phyloP scores from a whole-genome alignment of 2,888 invertebrate genomes.

The Drosophila affinis region DNA sequence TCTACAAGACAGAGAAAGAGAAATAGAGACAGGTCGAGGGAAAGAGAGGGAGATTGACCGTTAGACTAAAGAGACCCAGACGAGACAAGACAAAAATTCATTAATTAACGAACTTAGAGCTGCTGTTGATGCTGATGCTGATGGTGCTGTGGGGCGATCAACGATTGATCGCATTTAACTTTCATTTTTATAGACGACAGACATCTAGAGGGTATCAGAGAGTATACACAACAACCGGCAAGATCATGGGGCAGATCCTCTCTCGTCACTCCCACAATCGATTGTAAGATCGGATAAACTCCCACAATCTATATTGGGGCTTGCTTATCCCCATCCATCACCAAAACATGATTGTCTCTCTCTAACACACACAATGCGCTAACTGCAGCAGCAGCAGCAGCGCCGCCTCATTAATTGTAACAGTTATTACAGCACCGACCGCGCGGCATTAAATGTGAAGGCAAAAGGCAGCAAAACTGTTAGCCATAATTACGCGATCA shows the following conservation, averaged over 20 bases:
- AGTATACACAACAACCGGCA: neutral
- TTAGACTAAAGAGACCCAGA: slow-evolving; percentile 17
- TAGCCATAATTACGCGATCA: slow-evolving; percentile 69
- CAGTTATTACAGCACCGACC: slow-evolving; percentile 69
- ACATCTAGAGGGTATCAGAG: slow-evolving; percentile 13
- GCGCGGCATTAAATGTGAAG: slow-evolving; percentile 15
- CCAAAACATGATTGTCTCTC: neutral
- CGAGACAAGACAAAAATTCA: slow-evolving; percentile 33
- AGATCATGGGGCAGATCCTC: neutral
- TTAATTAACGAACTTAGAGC: slow-evolving; percentile 31
- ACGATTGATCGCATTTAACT: slow-evolving; percentile 44
- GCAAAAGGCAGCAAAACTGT: slow-evolving; percentile 52
- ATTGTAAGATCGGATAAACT: neutral
- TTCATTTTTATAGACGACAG: slow-evolving; percentile 42
- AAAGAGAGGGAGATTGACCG: slow-evolving; percentile 8
- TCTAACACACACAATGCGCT: neutral
- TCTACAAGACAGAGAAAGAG: slow-evolving; percentile 27
- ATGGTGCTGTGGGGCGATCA: slow-evolving; percentile 35
- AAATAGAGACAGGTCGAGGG: neutral
- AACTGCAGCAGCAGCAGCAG: neutral
- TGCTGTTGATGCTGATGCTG: slow-evolving; percentile 7
- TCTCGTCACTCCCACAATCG: neutral
- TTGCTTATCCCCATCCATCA: neutral
- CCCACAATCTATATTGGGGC: neutral
- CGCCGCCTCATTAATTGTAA: slow-evolving; percentile 71